A percentile compares a stretch with the other conserved stretches of the same genome.
These are phyloP conservation scores for Melanostigma gelatinosum DNA, from an alignment of 2,113 vertebrate species.

Conservation along the genomic window DNA sequence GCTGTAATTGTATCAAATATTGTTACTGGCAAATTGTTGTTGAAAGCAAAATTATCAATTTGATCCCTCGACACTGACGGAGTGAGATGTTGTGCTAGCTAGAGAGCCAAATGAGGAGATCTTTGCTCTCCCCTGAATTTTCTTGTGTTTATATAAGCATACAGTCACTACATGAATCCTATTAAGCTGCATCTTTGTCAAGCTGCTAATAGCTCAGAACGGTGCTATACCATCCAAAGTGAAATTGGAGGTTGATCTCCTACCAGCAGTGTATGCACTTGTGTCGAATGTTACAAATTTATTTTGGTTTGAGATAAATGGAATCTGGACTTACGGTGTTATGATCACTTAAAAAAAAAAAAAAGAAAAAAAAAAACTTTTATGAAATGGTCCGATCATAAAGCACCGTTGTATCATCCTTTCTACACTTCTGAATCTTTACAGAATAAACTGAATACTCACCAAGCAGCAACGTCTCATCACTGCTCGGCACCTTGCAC, in stretches of 20 bases:
- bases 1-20: slow-evolving; percentile 80
- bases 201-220: slow-evolving; percentile 82
- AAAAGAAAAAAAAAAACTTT: slow-evolving; percentile 49
- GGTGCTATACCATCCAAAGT: slow-evolving; percentile 84
- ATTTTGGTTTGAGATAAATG: slow-evolving; percentile 80
- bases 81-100: slow-evolving; percentile 81
- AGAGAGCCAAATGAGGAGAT: slow-evolving; percentile 82
- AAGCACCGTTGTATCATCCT: slow-evolving; percentile 85
- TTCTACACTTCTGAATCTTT: slow-evolving; percentile 86
- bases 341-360: slow-evolving; percentile 77
- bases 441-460: slow-evolving; percentile 86
- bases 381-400: slow-evolving; percentile 84
- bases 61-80: slow-evolving; percentile 79
- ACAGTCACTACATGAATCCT: slow-evolving; percentile 81
- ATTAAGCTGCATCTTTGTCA: slow-evolving; percentile 82
- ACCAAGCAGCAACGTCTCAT: slow-evolving; percentile 64
- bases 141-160: slow-evolving; percentile 77
- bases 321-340: slow-evolving; percentile 85
- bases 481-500: slow-evolving; percentile 22
- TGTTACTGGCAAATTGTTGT: slow-evolving; percentile 72
- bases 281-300: slow-evolving; percentile 84
- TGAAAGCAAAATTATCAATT: slow-evolving; percentile 77
- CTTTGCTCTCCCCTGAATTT: slow-evolving; percentile 77
- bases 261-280: slow-evolving; percentile 85
- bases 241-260: slow-evolving; percentile 83